Conservation (phyloP, 2,797 vertebrate genomes). For the Philypnodon macrostomus region DNA sequence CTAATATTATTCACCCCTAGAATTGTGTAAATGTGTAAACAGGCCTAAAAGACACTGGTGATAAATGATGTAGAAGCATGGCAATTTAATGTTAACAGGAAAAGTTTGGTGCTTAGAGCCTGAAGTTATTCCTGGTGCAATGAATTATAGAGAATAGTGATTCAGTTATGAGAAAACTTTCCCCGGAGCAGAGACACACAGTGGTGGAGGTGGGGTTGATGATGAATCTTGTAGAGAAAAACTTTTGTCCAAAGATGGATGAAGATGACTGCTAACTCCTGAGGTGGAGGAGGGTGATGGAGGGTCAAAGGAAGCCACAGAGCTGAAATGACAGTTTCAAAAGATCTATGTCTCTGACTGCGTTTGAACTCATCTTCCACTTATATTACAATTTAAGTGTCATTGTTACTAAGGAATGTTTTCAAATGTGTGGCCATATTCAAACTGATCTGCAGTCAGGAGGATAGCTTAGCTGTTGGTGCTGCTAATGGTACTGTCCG, state of each 20-base stretch:
- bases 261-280: not conserved
- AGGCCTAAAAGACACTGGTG: not conserved
- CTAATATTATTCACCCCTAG: too few relatives aligned
- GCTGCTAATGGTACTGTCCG: too few relatives aligned
- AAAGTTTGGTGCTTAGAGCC: not conserved
- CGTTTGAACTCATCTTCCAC: slow-evolving; percentile 3
- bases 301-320: not conserved
- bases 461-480: too few relatives aligned
- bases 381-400: slow-evolving; percentile 3
- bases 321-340: slow-evolving; percentile 1
- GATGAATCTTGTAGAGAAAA: slow-evolving; percentile 3
- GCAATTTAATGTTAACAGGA: not conserved
- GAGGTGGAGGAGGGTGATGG: not conserved
- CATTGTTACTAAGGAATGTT: not conserved
- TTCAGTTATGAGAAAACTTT: slow-evolving; percentile 5
- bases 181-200: slow-evolving; percentile 4
- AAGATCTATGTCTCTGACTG: slow-evolving; percentile 4
- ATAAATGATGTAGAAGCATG: not conserved
- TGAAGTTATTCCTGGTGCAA: slow-evolving; percentile 1
- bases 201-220: not conserved
- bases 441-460: too few relatives aligned
- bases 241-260: slow-evolving; percentile 11
- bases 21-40: slow-evolving; percentile 8
- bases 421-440: too few relatives aligned
- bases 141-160: slow-evolving; percentile 8